Evolutionary conservation across 2,888 invertebrate species (phyloP), one percentile per base, ranked within the genome.

Genomic region (Polydrusus cervinus): DNA sequence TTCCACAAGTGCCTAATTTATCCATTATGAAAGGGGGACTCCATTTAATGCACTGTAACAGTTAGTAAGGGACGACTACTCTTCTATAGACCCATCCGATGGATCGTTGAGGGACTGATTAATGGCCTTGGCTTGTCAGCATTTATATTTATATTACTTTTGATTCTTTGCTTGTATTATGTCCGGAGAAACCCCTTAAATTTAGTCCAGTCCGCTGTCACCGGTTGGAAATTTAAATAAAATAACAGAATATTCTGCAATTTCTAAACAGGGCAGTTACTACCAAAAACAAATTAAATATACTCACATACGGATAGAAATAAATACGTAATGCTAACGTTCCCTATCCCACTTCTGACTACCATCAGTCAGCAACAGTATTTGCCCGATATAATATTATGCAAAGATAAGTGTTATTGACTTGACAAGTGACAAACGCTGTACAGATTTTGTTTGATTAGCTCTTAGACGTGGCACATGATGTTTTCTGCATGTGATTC

Each of bases 381-480:
- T 64, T 64, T 64, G 64, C 49, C 49, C 6, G 34, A 9, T 49
- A 13, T 34, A 64, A 64, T 49, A 9, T 30, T 64, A 49, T 53
- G 53, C 53, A 30, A 25, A 25, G 53, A 53, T 34, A 64, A 64
- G 64, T 64, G 49, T 30, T 45, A 64, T 49, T 49, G 30, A 10
- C 9, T 13, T 64, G 49, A 64, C 43, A 68, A 57, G 45, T 47
- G 45, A 57, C 55, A 68, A 60, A 47, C 30, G 30, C 5, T 13
- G 38, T 68, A 43, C 47, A 57, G 57, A 68, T 60, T 57, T 40
- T 68, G 60, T 68, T 55, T 68, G 40, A 20, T 47, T 60, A 30
- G 60, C 68, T 60, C 68, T 68, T 57, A 11, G n/a, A 2, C 40
- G 3, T 40, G 55, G 16, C 47, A n/a, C n/a, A 40, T 3, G 8